A percentile compares a stretch with the other conserved stretches of the same genome.
Conservation (phyloP, 2,888 invertebrate genomes). For the Drosophila vallismaia region DNA sequence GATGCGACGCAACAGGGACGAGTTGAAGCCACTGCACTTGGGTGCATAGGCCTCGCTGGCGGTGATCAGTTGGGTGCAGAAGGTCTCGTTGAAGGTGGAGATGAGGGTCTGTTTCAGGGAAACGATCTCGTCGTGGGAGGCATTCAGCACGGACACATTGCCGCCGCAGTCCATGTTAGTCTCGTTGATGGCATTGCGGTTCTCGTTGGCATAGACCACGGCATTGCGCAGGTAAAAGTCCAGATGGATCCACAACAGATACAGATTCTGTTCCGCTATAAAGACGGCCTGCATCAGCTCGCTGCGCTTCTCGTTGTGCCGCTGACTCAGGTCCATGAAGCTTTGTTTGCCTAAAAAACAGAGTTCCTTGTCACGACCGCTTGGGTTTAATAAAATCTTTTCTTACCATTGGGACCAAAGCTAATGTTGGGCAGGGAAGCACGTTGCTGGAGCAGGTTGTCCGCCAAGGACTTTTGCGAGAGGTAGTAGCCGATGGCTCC, state of each 20-base stretch:
- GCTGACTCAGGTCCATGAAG: constrained; percentile 84
- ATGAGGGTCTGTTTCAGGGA: constrained; percentile 89
- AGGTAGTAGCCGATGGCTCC: constrained; percentile 86
- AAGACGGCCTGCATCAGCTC: constrained; percentile 87
- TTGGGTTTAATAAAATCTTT: no score
- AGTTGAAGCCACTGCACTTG: constrained; percentile 88
- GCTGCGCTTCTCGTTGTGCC: constrained; percentile 85
- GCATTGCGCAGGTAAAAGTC: constrained; percentile 89
- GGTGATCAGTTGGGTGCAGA: constrained; percentile 89
- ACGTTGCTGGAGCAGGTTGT: constrained; percentile 82
- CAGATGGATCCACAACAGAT: constrained; percentile 91
- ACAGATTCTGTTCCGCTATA: constrained; percentile 89
- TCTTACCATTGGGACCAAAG: constrained; percentile 53
- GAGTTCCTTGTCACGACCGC: no score
- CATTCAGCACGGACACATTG: constrained; percentile 85
- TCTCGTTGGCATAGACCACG: constrained; percentile 84
- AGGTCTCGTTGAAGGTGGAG: constrained; percentile 91
- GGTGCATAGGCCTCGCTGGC: constrained; percentile 88
- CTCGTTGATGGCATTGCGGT: constrained; percentile 61
- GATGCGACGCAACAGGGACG: constrained; percentile 90
- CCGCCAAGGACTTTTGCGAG: constrained; percentile 85
- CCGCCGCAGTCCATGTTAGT: constrained; percentile 47
- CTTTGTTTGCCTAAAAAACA: constrained; percentile 78
- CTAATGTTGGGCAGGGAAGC: constrained; percentile 55
- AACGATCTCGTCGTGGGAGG: constrained; percentile 87